Evolutionary conservation across 2,113 vertebrate genomes (phyloP).

Genomic region (Saccopteryx leptura): DNA sequence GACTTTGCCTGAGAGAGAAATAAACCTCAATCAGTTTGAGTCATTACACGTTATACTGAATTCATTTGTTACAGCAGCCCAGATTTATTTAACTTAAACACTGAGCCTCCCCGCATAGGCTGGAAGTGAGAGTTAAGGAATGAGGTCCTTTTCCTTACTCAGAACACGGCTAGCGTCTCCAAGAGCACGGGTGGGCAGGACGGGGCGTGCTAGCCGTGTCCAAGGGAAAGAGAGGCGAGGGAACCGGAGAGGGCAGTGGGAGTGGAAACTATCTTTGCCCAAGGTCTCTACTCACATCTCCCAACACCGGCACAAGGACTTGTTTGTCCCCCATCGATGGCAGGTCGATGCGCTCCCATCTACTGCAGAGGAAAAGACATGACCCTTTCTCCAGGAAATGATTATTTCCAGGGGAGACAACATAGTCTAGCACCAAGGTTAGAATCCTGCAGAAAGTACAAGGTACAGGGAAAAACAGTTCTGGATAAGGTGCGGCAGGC

Average conservation of each 20-base stretch:
- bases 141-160: not conserved
- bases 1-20: constrained; percentile 23
- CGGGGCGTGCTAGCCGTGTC: not conserved
- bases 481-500: not conserved
- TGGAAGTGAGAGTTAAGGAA: not conserved
- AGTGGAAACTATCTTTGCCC: not conserved
- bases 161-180: not conserved
- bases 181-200: not conserved
- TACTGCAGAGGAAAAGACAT: not conserved
- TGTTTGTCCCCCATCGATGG: not conserved
- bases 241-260: not conserved
- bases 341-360: not conserved
- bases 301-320: not conserved
- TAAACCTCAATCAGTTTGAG: constrained; percentile 45
- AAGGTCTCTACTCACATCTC: not conserved
- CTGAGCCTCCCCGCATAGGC: not conserved
- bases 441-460: not conserved
- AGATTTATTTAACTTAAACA: constrained; percentile 63
- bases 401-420: not conserved
- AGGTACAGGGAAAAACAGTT: not conserved
- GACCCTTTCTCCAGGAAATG: not conserved
- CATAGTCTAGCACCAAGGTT: not conserved
- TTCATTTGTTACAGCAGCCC: constrained; percentile 51
- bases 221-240: not conserved
- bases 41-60: constrained; percentile 39